Percentiles rank a stretch among this genome's conserved stretches.
Conservation (phyloP, 2,888 invertebrate genomes). For the Dicycla oo region DNA sequence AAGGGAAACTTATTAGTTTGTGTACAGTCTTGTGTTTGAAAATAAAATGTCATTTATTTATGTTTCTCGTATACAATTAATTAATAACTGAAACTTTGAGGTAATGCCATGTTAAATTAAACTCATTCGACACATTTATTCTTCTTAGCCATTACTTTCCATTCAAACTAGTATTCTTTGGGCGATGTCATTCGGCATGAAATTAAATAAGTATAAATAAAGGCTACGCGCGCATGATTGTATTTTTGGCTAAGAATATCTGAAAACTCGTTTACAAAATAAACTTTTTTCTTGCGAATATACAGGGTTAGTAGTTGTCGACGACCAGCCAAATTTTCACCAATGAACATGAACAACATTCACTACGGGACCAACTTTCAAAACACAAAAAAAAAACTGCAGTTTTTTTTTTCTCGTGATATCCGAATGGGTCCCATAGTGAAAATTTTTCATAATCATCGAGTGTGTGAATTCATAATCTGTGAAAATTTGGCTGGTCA, state of each 20-base stretch:
- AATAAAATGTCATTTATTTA: slow-evolving; percentile 12
- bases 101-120: slow-evolving; percentile 65
- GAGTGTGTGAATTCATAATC: too few species aligned
- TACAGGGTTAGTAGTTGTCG: too few species aligned
- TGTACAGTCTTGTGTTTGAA: slow-evolving; percentile 59
- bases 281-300: slow-evolving; percentile 10
- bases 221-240: slow-evolving; percentile 54
- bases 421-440: too few species aligned
- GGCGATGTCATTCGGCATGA: slow-evolving; percentile 27
- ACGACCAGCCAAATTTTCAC: too few species aligned
- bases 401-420: too few species aligned
- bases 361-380: too few species aligned
- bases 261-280: neutral
- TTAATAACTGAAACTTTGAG: slow-evolving; percentile 57
- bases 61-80: slow-evolving; percentile 5
- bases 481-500: too few species aligned
- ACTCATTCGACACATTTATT: slow-evolving; percentile 2
- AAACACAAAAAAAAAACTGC: too few species aligned
- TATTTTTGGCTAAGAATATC: slow-evolving; percentile 31
- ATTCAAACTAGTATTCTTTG: slow-evolving; percentile 37
- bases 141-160: neutral
- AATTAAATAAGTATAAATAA: slow-evolving; percentile 26
- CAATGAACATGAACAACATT: too few species aligned
- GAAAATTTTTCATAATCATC: too few species aligned
- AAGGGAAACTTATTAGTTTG: slow-evolving; percentile 73